These are phyloP conservation scores for Eira barbara DNA, from an alignment of 2,113 vertebrate species.

Conservation along the genomic window DNA sequence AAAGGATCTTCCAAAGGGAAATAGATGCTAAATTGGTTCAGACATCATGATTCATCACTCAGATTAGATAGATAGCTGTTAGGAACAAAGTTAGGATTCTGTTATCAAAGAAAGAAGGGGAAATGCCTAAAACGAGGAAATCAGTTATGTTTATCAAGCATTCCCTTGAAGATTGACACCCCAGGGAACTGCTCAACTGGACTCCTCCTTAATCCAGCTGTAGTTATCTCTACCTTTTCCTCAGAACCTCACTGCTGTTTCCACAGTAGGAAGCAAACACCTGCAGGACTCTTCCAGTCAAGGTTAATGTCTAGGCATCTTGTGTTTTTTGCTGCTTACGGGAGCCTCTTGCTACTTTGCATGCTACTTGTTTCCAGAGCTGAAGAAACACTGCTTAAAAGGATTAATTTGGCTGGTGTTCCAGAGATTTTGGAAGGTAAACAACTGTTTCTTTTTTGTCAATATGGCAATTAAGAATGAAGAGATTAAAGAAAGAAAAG, in stretches of 20 bases:
- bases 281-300: constrained; percentile 56
- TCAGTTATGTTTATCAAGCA: not conserved
- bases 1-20: not conserved
- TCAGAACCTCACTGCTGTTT: not conserved
- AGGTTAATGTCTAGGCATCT: constrained; percentile 74
- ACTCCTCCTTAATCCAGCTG: not conserved
- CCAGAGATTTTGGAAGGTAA: constrained; percentile 85
- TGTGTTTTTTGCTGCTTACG: constrained; percentile 67
- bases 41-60: not conserved
- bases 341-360: constrained; percentile 77
- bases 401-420: constrained; percentile 86
- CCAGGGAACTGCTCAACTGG: not conserved
- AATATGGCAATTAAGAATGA: constrained; percentile 85
- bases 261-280: constrained; percentile 37
- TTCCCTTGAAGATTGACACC: not conserved
- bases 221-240: not conserved
- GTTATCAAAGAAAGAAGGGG: not conserved
- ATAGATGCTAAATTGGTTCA: not conserved
- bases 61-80: not conserved
- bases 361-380: constrained; percentile 81
- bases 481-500: constrained; percentile 84
- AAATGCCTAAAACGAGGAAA: not conserved
- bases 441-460: constrained; percentile 87
- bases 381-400: constrained; percentile 82
- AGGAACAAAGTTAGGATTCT: not conserved